Percentiles rank a stretch among this genome's conserved stretches.
Conservation (phyloP, 2,888 invertebrate species). For the Cosmopolites sordidus region DNA sequence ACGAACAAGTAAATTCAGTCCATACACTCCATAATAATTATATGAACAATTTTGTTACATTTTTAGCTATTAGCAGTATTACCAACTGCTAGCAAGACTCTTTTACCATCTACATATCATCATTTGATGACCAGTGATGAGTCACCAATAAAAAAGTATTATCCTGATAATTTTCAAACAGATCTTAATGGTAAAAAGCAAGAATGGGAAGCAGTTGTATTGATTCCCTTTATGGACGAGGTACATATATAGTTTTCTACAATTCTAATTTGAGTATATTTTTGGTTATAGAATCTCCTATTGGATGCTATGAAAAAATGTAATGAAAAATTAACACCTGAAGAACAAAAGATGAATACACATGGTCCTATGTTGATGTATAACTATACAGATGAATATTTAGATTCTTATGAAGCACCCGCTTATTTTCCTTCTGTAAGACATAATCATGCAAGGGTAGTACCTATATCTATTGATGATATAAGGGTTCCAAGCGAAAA, state of each 20-base stretch:
- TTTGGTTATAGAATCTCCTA: constrained; percentile 53
- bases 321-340: constrained; percentile 60
- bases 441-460: constrained; percentile 56
- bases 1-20: constrained; percentile 69
- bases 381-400: constrained; percentile 57
- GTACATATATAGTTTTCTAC: too few species aligned
- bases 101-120: constrained; percentile 75
- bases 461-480: constrained; percentile 53
- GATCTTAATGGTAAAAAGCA: constrained; percentile 95
- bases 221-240: constrained; percentile 92
- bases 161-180: constrained; percentile 84
- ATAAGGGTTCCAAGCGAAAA: constrained; percentile 55
- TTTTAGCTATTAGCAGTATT: constrained; percentile 75
- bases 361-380: constrained; percentile 87
- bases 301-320: constrained; percentile 71
- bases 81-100: constrained; percentile 76
- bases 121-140: constrained; percentile 69
- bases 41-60: not conserved
- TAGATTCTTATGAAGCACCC: constrained; percentile 58
- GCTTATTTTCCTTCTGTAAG: constrained; percentile 60
- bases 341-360: constrained; percentile 70
- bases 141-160: constrained; percentile 85
- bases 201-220: constrained; percentile 94
- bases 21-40: not conserved
- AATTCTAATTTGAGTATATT: not conserved